Conservation (phyloP, 2,797 vertebrate genomes). For the Monodelphis domestica region DNA sequence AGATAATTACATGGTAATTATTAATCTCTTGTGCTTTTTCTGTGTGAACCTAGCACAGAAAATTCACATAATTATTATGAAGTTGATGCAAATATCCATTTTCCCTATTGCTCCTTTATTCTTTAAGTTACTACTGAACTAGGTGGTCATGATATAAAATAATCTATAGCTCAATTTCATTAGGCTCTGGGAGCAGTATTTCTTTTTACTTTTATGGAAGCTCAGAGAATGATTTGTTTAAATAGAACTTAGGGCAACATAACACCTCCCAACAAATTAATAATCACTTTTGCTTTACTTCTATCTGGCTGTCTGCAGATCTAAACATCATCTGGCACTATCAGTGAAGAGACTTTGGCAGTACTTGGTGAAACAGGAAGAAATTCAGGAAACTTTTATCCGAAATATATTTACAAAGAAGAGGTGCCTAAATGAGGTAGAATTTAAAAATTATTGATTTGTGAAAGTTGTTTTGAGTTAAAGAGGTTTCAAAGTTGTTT, state of each 20-base stretch:
- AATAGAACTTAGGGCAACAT: not conserved
- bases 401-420: slow-evolving; percentile 97
- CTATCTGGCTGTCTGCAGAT: slow-evolving; percentile 84
- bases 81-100: not conserved
- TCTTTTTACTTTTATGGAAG: not conserved
- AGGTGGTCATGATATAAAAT: not conserved
- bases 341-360: slow-evolving; percentile 97
- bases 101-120: not conserved
- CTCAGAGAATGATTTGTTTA: not conserved
- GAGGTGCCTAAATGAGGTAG: slow-evolving; percentile 89
- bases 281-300: slow-evolving; percentile 51
- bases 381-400: slow-evolving; percentile 97
- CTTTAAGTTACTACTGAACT: not conserved
- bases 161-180: not conserved
- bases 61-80: not conserved
- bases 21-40: not conserved
- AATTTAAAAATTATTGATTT: slow-evolving; percentile 39
- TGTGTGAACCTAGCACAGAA: not conserved
- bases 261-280: slow-evolving; percentile 20
- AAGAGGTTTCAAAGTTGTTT: not conserved
- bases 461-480: slow-evolving; percentile 51
- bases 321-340: slow-evolving; percentile 88
- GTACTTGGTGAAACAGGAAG: slow-evolving; percentile 96
- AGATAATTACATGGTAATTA: not conserved
- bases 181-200: not conserved